Evolutionary conservation across 2,797 vertebrate genomes (phyloP).

Genomic region (Xiphophorus birchmanni): DNA sequence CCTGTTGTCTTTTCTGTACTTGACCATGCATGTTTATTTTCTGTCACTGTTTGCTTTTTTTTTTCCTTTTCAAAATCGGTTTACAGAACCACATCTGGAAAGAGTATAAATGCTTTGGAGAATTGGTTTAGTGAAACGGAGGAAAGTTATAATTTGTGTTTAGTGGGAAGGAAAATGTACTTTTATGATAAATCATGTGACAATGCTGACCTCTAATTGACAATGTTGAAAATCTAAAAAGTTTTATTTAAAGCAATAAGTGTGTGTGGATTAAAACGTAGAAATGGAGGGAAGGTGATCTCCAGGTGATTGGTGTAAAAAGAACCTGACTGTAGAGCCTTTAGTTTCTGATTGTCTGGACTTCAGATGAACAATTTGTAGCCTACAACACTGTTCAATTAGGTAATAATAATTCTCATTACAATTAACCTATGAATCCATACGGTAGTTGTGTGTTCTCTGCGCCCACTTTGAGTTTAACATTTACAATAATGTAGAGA

Average conservation of each 20-base stretch:
- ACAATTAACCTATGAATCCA: background rate
- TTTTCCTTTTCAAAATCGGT: too few species aligned
- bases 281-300: background rate
- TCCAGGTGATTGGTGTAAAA: background rate
- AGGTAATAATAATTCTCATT: background rate
- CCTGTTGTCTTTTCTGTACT: background rate
- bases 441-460: background rate
- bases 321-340: background rate
- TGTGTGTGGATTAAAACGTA: background rate
- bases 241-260: background rate
- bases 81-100: background rate
- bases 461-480: background rate
- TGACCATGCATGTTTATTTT: background rate
- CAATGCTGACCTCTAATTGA: background rate
- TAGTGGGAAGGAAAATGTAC: background rate
- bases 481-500: background rate
- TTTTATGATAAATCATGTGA: background rate
- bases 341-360: background rate
- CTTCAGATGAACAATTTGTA: background rate
- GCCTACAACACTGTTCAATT: background rate
- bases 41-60: background rate
- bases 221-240: background rate
- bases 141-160: background rate
- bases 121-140: background rate
- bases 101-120: background rate